A percentile compares a stretch with the other conserved stretches of the same genome.
Conservation (phyloP, 1,140 invertebrate genomes). For the Drosophila ironensis region DNA sequence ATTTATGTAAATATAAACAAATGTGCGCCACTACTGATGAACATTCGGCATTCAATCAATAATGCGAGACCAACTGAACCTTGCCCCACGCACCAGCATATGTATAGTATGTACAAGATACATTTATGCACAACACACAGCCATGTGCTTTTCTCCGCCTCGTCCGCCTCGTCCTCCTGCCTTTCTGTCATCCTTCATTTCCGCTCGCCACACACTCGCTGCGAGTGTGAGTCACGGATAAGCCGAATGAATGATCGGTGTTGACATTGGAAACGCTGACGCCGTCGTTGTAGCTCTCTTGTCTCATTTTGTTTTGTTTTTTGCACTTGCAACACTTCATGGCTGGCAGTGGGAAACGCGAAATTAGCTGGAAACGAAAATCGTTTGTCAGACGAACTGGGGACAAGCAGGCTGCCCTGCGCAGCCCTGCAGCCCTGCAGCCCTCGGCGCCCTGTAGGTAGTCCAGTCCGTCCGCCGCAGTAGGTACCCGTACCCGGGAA, state of each 20-base stretch:
- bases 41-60: constrained; percentile 29
- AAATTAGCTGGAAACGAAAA: constrained; percentile 74
- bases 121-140: no score
- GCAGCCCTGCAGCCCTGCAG: not conserved
- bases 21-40: constrained; percentile 1
- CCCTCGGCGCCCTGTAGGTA: constrained; percentile 19
- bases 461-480: constrained; percentile 4
- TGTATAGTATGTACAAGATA: no score
- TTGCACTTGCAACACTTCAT: constrained; percentile 51
- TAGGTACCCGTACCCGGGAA: constrained; percentile 35
- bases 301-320: constrained; percentile 20
- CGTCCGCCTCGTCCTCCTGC: not conserved
- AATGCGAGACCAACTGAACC: constrained; percentile 8
- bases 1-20: constrained; percentile 40
- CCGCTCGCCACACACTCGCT: constrained; percentile 29
- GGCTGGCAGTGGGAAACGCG: constrained; percentile 46
- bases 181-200: constrained; percentile 34
- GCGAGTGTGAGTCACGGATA: constrained; percentile 61
- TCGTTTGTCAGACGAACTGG: constrained; percentile 46
- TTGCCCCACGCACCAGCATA: constrained; percentile 13
- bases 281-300: constrained; percentile 5
- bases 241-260: constrained; percentile 65
- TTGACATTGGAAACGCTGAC: constrained; percentile 73
- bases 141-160: not conserved
- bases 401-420: no score